A percentile compares a stretch with the other conserved stretches of the same genome.
Evolutionary conservation across 2,113 vertebrate genomes (phyloP).

Genomic region (Micronisus gabar): DNA sequence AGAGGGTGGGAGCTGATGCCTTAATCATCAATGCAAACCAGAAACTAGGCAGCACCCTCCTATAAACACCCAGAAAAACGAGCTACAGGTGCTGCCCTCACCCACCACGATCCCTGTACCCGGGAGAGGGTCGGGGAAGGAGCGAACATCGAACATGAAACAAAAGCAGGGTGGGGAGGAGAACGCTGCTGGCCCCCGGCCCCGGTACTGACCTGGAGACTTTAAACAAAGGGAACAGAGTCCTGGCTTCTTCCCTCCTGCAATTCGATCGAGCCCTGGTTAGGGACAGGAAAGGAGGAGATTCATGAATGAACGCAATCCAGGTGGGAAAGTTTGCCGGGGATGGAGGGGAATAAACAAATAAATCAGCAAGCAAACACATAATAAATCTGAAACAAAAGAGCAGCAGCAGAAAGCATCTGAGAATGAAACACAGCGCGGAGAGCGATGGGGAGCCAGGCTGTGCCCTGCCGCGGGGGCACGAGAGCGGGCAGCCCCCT

Average conservation of each 20-base stretch:
- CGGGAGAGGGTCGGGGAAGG: background rate
- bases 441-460: background rate
- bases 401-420: background rate
- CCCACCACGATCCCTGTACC: background rate
- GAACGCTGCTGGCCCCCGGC: constrained; percentile 11
- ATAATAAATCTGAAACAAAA: background rate
- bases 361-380: background rate
- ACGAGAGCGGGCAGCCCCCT: background rate
- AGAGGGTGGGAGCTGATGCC: accelerated
- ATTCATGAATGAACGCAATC: constrained; percentile 63
- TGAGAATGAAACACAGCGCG: accelerated
- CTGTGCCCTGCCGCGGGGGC: background rate
- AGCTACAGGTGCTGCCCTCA: background rate
- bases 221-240: constrained; percentile 84
- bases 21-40: accelerated
- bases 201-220: constrained; percentile 81
- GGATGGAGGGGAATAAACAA: constrained; percentile 8
- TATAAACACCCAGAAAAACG: background rate
- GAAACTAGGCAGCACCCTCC: background rate
- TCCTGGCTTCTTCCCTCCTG: constrained; percentile 81
- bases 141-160: background rate
- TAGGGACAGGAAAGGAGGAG: constrained; percentile 83
- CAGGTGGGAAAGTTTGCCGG: background rate
- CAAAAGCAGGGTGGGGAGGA: background rate
- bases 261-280: constrained; percentile 79